phyloP scores from a whole-genome alignment of 1,140 invertebrate species.

The Procambarus virginalis region DNA sequence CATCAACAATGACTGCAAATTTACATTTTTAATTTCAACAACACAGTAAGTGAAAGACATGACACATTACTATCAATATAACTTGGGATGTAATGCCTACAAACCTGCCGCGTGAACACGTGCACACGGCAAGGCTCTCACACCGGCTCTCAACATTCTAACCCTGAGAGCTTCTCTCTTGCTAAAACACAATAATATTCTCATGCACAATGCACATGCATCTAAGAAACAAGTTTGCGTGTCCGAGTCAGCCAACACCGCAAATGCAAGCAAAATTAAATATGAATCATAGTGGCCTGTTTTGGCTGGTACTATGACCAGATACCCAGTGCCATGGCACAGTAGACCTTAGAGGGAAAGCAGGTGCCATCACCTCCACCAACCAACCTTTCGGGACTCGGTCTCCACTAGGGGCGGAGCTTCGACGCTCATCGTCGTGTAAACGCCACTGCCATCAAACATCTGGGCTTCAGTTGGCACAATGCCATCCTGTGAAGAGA shows the following conservation, averaged over 20 bases:
- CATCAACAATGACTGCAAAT: too few relatives aligned
- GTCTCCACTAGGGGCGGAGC: constrained; percentile 80
- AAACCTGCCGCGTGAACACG: too few relatives aligned
- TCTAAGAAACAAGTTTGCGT: background rate
- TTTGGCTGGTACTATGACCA: too few relatives aligned
- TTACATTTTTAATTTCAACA: too few relatives aligned
- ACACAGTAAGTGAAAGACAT: too few relatives aligned
- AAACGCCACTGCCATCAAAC: constrained; percentile 65
- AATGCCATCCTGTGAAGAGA: constrained; percentile 19
- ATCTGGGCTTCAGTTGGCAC: constrained; percentile 48
- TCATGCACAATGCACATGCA: background rate
- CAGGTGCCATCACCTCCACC: background rate
- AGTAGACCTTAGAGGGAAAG: background rate
- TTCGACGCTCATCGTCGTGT: constrained; percentile 79
- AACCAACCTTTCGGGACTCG: constrained; percentile 81
- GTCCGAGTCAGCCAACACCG: background rate
- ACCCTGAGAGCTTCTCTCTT: background rate
- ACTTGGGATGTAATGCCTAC: too few relatives aligned
- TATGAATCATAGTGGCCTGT: too few relatives aligned
- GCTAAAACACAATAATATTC: background rate
- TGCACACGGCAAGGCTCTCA: too few relatives aligned
- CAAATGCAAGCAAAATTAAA: background rate
- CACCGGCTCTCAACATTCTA: background rate
- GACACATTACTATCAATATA: too few relatives aligned
- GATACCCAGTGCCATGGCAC: background rate